A percentile compares a stretch with the other conserved stretches of the same genome.
Evolutionary conservation across 2,113 vertebrate species (phyloP).

Genomic region (Tamias sibiricus): DNA sequence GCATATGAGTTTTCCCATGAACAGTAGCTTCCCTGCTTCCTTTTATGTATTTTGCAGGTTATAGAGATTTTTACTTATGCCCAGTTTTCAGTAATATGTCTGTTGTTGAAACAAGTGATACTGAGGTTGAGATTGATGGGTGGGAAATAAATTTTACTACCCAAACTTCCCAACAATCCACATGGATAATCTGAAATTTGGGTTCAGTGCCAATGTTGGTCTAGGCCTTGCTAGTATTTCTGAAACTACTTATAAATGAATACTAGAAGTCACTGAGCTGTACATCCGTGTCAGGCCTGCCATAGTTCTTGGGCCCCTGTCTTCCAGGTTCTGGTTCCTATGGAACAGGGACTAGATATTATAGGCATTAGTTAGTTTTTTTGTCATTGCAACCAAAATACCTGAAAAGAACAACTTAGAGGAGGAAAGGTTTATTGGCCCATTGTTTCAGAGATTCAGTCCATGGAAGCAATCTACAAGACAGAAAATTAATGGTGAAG

Average conservation of each 20-base stretch:
- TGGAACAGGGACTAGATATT: not conserved
- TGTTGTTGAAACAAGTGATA: not conserved
- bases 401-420: no score
- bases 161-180: not conserved
- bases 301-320: not conserved
- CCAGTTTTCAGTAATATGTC: not conserved
- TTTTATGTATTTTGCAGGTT: not conserved
- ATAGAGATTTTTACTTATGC: not conserved
- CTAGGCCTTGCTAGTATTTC: not conserved
- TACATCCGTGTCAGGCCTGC: not conserved
- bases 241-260: not conserved
- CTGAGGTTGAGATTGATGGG: not conserved
- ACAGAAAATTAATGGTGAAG: no score
- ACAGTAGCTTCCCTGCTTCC: not conserved
- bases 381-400: no score
- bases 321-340: not conserved
- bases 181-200: not conserved
- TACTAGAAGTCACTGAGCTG: not conserved
- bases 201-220: not conserved
- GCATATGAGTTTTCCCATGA: conserved; percentile 5
- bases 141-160: not conserved
- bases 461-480: no score
- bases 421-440: no score
- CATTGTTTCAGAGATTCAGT: no score
- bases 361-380: no score